phyloP scores from a whole-genome alignment of 2,888 invertebrate genomes.

The Parapristionchus giblindavisi region DNA sequence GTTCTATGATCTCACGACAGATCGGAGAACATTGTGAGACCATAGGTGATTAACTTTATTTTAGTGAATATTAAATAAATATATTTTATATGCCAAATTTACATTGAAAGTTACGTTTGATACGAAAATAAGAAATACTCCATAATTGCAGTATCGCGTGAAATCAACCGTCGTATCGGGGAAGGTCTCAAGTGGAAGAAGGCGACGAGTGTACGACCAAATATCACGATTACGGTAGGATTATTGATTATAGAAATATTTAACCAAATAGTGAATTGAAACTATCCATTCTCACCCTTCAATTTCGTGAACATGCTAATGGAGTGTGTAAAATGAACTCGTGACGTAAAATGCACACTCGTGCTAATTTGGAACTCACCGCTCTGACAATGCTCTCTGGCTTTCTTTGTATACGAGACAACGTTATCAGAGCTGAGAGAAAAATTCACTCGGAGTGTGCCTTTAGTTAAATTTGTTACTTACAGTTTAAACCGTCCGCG shows the following conservation, averaged over 20 bases:
- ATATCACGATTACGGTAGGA: constrained; percentile 18
- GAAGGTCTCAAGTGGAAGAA: constrained; percentile 9
- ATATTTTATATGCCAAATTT: too few species aligned
- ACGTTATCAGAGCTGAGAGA: too few species aligned
- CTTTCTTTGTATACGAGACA: too few species aligned
- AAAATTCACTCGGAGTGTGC: too few species aligned
- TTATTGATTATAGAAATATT: not conserved
- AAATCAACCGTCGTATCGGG: constrained; percentile 13
- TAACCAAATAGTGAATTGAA: not conserved
- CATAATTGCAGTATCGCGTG: constrained; percentile 5
- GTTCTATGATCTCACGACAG: constrained; percentile 10
- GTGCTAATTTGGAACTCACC: too few species aligned
- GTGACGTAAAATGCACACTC: too few species aligned
- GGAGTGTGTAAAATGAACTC: too few species aligned
- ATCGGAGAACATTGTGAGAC: constrained; percentile 21
- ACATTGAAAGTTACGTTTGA: too few species aligned
- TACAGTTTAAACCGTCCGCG: constrained; percentile 14
- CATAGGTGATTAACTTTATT: not conserved
- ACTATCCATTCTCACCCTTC: not conserved
- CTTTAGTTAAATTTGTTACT: too few species aligned
- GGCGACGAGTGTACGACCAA: constrained; percentile 13
- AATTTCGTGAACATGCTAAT: not conserved
- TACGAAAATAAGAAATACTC: too few species aligned
- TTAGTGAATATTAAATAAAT: too few species aligned
- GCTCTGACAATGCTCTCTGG: too few species aligned